Percentiles rank a stretch among this genome's conserved stretches.
Evolutionary conservation across 2,888 invertebrate genomes (phyloP).

Genomic region (Priocnemis perturbator): DNA sequence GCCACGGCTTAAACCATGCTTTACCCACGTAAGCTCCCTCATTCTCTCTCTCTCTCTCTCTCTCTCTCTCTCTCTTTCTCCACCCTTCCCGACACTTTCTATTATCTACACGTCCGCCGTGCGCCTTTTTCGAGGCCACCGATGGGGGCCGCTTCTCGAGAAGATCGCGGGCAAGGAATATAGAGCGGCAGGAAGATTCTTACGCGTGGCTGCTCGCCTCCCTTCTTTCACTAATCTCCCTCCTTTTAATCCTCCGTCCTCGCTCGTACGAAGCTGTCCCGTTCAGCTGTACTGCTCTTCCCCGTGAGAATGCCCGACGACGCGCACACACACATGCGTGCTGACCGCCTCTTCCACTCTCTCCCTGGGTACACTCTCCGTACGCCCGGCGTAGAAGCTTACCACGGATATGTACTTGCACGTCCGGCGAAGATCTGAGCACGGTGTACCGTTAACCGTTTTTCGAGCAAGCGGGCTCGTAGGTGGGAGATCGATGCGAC

Average conservation of each 20-base stretch:
- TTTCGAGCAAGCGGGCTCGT: constrained; percentile 1
- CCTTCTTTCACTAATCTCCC: neutral
- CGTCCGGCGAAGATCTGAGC: neutral
- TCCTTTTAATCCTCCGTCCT: neutral
- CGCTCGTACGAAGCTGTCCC: neutral
- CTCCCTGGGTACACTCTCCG: neutral
- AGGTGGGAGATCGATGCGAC: constrained; percentile 25
- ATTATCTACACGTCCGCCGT: neutral
- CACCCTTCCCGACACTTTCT: neutral
- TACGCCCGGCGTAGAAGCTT: neutral
- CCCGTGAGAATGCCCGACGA: neutral
- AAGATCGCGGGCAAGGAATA: neutral
- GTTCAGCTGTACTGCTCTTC: too few relatives aligned
- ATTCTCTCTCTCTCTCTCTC: constrained; percentile 1
- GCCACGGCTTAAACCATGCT: too few relatives aligned
- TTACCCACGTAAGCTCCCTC: neutral
- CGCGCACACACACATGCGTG: constrained; percentile 6
- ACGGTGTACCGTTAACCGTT: neutral
- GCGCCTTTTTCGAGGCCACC: neutral
- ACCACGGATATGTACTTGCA: too few relatives aligned
- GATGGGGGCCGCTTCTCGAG: neutral
- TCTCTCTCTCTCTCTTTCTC: neutral
- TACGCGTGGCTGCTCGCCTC: neutral
- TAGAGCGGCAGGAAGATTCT: neutral
- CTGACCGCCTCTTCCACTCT: constrained; percentile 1